Base-by-base conservation (phyloP, 2,888 invertebrate species). In the Lepidocyrtoides sp. region DNA sequence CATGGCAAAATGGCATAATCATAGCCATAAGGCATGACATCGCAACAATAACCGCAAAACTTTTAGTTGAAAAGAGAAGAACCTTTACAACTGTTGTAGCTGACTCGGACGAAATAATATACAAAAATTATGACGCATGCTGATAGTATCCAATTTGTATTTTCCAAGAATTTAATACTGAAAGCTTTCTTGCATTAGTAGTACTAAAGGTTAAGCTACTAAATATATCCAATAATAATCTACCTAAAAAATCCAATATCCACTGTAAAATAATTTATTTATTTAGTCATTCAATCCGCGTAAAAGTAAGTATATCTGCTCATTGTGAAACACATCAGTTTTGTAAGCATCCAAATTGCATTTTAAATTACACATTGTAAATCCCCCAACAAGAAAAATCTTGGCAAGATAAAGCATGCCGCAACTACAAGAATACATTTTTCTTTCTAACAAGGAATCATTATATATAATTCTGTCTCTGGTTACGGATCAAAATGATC, bases 301-400 rank as follows among this genome's bases (percentile, higher is more conserved):
- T 51, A 44, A 12, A 5, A 8, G 10, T 44, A 44, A 8, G 36
- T 36, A 36, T 36, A 69, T 20, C 66, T 69, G n/a, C 17, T 4
- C 1, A 63, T 23, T 2, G 5, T 48, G 14, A 14, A 14, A 29
- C 14, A 63, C 29, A 29, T 63, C 26, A 36, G 10, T n/a, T n/a
- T 12, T n/a, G n/a, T 32, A 36, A 7, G 51, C 36, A 36, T 36
- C 36, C 66, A 69, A 69, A 69, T 69, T 36, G 66, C 66, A 32
- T 69, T 69, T 17, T 69, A 69, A 69, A 69, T 69, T 69, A 69
- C 32, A 69, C n/a, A 36, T 36, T 69, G 66, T 36, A 36, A 23
- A 26, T 60, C 26, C 26, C 26, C 60, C 8, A 29, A 14, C 0
- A 17, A 63, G 23, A 23, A 75, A 44, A 77, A 77, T 77, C 77